Evolutionary conservation across 2,888 invertebrate species (phyloP).

Genomic region (Laothoe populi): DNA sequence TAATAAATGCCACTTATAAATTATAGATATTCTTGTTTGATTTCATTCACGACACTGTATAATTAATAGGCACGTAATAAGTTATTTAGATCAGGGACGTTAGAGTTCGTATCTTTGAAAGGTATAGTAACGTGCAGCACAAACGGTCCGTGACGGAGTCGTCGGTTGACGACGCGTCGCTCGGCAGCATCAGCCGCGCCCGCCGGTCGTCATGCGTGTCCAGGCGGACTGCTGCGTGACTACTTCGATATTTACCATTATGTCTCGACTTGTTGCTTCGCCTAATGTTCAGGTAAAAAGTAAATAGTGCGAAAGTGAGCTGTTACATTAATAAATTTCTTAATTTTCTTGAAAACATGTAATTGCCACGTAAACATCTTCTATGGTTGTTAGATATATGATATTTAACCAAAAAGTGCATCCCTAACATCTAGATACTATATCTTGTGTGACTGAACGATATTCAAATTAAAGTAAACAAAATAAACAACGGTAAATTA

Average conservation of each 20-base stretch:
- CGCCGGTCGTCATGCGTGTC: conserved; percentile 33
- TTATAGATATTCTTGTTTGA: too few species aligned
- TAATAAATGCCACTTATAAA: too few species aligned
- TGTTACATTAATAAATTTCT: too few species aligned
- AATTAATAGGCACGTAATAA: not conserved
- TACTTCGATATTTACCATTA: not conserved
- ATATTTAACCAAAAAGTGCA: too few species aligned
- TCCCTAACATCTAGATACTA: too few species aligned
- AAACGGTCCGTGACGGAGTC: conserved; percentile 29
- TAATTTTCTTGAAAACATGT: too few species aligned
- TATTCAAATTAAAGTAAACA: too few species aligned
- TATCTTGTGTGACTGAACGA: too few species aligned
- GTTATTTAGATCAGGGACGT: conserved; percentile 1
- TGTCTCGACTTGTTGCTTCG: conserved; percentile 3
- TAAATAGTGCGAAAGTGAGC: not conserved
- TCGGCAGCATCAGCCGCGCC: conserved; percentile 30
- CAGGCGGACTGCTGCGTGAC: conserved; percentile 31
- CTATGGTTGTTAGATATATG: too few species aligned
- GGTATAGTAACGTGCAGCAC: conserved; percentile 27
- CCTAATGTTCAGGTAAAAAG: not conserved
- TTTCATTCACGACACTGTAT: too few species aligned
- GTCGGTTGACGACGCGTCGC: conserved; percentile 30
- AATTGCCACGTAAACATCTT: too few species aligned
- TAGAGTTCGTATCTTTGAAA: conserved; percentile 10
- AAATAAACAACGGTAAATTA: too few species aligned